Conservation (phyloP, 1,140 invertebrate genomes). For the Spodoptera litura region DNA sequence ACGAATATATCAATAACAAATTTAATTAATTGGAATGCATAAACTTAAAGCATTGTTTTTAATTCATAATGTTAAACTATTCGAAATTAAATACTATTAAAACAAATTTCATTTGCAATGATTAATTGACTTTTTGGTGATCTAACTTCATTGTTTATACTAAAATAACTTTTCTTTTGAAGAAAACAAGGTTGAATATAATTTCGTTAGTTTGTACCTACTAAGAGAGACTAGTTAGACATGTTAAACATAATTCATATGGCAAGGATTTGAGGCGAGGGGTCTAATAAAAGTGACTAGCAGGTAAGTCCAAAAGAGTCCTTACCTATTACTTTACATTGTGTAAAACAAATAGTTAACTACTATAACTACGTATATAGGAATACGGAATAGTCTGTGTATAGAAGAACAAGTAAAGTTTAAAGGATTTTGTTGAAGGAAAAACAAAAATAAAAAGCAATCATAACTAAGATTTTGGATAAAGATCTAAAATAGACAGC, state of each 20-base stretch:
- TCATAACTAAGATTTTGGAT: too few species aligned
- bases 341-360: too few species aligned
- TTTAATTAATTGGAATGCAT: neutral
- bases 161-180: neutral
- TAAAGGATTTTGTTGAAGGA: too few species aligned
- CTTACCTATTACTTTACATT: too few species aligned
- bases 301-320: too few species aligned
- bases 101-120: constrained; percentile 20
- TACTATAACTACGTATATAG: too few species aligned
- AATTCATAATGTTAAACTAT: neutral
- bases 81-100: neutral
- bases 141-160: constrained; percentile 1
- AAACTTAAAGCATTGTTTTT: neutral
- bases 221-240: neutral
- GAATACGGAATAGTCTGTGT: too few species aligned
- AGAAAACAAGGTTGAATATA: neutral
- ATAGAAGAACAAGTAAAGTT: too few species aligned
- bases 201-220: neutral
- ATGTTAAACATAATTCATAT: neutral
- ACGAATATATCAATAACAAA: neutral
- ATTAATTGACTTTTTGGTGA: constrained; percentile 42
- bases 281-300: too few species aligned
- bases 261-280: neutral
- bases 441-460: too few species aligned
- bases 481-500: too few species aligned